Evolutionary conservation across 2,888 invertebrate species (phyloP).

Genomic region (Cephus runcator): DNA sequence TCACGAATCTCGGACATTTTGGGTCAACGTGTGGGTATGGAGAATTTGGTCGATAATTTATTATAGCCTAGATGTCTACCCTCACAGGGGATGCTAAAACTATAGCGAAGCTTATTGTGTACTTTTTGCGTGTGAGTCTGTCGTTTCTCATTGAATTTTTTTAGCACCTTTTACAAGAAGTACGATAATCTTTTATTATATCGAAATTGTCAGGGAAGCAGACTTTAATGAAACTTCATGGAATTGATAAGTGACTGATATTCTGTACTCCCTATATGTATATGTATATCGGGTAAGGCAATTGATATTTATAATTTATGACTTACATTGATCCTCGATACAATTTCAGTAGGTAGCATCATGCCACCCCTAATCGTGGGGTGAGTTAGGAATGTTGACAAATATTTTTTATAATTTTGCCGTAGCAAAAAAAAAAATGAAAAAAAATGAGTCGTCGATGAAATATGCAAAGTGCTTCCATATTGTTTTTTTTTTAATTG

Average conservation of each 20-base stretch:
- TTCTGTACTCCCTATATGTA: not conserved
- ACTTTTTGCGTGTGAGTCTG: not conserved
- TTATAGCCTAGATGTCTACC: not conserved
- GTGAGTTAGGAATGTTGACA: not conserved
- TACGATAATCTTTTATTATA: not conserved
- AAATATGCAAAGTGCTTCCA: too few species aligned
- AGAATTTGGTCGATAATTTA: not conserved
- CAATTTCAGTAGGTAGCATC: not conserved
- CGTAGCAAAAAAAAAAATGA: not conserved
- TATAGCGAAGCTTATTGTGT: not conserved
- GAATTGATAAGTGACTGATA: not conserved
- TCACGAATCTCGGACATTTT: not conserved
- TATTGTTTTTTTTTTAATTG: too few species aligned
- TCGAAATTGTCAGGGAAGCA: not conserved
- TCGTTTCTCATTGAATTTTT: not conserved
- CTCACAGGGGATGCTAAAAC: not conserved
- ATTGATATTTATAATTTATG: not conserved
- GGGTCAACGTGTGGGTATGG: not conserved
- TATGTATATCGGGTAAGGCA: not conserved
- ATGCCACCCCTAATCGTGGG: not conserved
- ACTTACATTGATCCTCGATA: not conserved
- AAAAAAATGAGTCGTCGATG: too few species aligned
- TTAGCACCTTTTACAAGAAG: not conserved
- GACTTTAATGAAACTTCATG: not conserved
- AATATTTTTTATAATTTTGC: not conserved